These are phyloP conservation scores for Oriolus oriolus DNA, from an alignment of 2,113 vertebrate genomes.

Conservation along the genomic window DNA sequence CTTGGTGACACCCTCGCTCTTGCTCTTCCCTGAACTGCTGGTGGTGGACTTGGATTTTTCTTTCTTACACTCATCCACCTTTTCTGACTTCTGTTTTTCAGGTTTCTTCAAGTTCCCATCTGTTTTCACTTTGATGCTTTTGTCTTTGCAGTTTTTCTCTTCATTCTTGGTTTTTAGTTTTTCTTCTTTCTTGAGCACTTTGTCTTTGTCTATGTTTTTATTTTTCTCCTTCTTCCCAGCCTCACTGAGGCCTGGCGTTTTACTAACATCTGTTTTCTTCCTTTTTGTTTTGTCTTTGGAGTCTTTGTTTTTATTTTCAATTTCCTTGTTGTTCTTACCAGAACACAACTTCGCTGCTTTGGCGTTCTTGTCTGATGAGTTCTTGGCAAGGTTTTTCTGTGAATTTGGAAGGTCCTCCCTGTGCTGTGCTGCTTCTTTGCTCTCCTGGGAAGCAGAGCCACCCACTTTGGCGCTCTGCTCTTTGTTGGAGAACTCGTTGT, in stretches of 20 bases:
- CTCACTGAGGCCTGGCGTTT: conserved; percentile 5
- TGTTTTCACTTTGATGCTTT: conserved; percentile 24
- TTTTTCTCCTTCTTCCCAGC: conserved; percentile 68
- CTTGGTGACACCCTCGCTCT: conserved; percentile 12
- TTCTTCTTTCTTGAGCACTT: conserved; percentile 54
- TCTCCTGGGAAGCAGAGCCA: not conserved
- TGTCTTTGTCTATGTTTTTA: conserved; percentile 70
- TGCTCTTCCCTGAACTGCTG: conserved; percentile 59
- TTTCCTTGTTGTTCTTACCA: conserved; percentile 40
- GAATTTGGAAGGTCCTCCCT: conserved; percentile 33
- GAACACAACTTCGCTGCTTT: not conserved
- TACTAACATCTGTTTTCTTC: conserved; percentile 15
- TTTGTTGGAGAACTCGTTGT: not conserved
- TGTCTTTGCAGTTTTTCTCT: conserved; percentile 61
- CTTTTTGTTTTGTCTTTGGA: conserved; percentile 52
- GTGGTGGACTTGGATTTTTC: conserved; percentile 46
- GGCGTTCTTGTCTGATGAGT: conserved; percentile 39
- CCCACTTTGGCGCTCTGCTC: not conserved
- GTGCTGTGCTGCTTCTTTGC: conserved; percentile 64
- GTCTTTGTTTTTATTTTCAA: conserved; percentile 59
- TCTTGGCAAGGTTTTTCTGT: not conserved
- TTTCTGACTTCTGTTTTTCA: conserved; percentile 70
- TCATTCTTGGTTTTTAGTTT: conserved; percentile 40
- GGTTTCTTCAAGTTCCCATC: conserved; percentile 56
- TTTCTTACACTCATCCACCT: conserved; percentile 50